phyloP scores from a whole-genome alignment of 1,140 invertebrate genomes.

The Galendromus occidentalis region DNA sequence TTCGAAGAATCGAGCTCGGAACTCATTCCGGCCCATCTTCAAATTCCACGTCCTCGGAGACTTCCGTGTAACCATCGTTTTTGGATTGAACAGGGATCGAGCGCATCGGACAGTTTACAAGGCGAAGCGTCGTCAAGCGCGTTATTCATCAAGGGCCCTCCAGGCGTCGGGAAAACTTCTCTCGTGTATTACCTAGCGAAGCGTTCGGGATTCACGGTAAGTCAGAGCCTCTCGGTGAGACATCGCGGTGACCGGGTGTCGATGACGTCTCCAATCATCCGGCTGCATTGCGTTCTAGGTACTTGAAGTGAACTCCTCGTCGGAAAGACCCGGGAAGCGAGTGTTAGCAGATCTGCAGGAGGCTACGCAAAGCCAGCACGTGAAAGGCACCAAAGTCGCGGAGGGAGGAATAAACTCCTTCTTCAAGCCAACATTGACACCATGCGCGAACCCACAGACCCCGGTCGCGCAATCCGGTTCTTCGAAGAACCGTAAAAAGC shows the following conservation, averaged over 20 bases:
- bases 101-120: background rate
- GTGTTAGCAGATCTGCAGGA: background rate
- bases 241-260: too few species aligned
- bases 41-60: too few species aligned
- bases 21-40: too few species aligned
- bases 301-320: background rate
- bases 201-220: background rate
- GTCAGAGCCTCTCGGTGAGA: background rate
- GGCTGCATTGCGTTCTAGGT: background rate
- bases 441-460: background rate
- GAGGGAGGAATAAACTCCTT: background rate
- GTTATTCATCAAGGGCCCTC: background rate
- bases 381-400: background rate
- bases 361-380: background rate
- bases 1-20: too few species aligned
- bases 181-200: background rate
- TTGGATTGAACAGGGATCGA: background rate
- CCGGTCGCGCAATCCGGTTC: background rate
- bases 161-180: background rate
- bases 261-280: too few species aligned
- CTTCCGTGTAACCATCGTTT: background rate
- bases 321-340: background rate
- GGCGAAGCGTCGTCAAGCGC: background rate
- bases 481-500: background rate
- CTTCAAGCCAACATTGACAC: background rate